phyloP scores from a whole-genome alignment of 2,113 vertebrate species.

The Caretta caretta region DNA sequence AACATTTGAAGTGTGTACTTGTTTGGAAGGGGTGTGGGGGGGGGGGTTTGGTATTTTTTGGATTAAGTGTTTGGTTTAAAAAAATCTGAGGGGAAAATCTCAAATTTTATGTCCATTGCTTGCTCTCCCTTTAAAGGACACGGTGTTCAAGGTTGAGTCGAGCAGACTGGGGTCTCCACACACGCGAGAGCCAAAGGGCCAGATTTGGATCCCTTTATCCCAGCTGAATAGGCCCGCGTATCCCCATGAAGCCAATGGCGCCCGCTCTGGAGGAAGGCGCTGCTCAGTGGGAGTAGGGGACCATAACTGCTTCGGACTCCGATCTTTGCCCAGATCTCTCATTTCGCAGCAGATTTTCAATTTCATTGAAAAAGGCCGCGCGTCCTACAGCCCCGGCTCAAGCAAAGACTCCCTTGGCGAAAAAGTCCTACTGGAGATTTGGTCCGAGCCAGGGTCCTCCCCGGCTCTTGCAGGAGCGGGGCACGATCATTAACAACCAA shows the following conservation, averaged over 20 bases:
- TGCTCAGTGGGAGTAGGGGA: not conserved
- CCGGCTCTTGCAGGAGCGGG: not conserved
- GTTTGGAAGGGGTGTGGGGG: no score
- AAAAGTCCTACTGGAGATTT: not conserved
- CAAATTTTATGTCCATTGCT: not conserved
- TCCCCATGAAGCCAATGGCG: not conserved
- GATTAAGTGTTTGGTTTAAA: not conserved
- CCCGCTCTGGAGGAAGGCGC: not conserved
- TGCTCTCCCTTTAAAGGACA: not conserved
- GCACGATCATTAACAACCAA: not conserved
- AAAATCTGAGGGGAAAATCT: not conserved
- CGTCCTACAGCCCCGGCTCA: not conserved
- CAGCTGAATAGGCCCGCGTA: not conserved
- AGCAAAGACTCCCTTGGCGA: not conserved
- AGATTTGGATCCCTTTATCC: not conserved
- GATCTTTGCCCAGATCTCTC: not conserved
- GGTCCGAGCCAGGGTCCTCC: not conserved
- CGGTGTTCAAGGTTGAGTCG: not conserved
- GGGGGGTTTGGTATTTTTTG: accelerated
- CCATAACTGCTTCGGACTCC: not conserved
- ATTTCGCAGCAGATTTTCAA: not conserved
- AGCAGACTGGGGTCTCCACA: not conserved
- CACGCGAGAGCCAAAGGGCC: not conserved
- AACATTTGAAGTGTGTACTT: not conserved
- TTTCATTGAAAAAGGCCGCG: not conserved